A percentile compares a stretch with the other conserved stretches of the same genome.
Conservation (phyloP, 2,797 vertebrate genomes). For the Chromis chromis region DNA sequence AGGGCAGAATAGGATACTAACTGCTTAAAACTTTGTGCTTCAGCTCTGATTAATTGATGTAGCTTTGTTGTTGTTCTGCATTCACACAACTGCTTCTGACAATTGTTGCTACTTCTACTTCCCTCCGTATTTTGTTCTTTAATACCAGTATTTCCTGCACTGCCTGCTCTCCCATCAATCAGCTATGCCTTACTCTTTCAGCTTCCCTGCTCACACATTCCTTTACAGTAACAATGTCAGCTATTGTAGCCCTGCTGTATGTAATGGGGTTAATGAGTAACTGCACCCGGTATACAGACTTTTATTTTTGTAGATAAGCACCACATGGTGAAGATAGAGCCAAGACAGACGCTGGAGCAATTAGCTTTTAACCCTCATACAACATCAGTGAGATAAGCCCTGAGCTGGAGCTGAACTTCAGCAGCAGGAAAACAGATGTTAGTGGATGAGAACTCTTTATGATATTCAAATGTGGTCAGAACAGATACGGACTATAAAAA, state of each 20-base stretch:
- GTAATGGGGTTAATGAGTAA: slow-evolving; percentile 48
- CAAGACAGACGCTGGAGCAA: slow-evolving; percentile 23
- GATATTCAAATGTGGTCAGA: slow-evolving; percentile 35
- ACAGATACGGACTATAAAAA: slow-evolving; percentile 12
- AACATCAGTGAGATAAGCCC: slow-evolving; percentile 40
- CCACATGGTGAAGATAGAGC: slow-evolving; percentile 36
- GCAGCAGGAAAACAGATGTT: slow-evolving; percentile 41
- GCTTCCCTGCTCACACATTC: slow-evolving; percentile 40
- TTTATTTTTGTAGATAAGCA: slow-evolving; percentile 50
- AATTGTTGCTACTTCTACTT: slow-evolving; percentile 44
- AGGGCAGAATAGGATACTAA: not conserved
- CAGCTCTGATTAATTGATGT: slow-evolving; percentile 42
- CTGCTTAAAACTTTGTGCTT: slow-evolving; percentile 19
- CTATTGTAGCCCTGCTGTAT: slow-evolving; percentile 13
- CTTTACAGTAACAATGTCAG: slow-evolving; percentile 12
- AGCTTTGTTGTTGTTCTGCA: slow-evolving; percentile 28
- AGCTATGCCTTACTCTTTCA: slow-evolving; percentile 17
- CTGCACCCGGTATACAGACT: slow-evolving; percentile 27
- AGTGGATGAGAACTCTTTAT: not conserved
- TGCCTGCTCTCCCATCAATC: slow-evolving; percentile 28
- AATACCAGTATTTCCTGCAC: slow-evolving; percentile 51
- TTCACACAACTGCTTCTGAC: slow-evolving; percentile 38
- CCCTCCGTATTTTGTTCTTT: slow-evolving; percentile 50
- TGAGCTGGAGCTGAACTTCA: slow-evolving; percentile 33
- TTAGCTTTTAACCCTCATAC: slow-evolving; percentile 37